These are phyloP conservation scores for Clavelina lepadiformis DNA, from an alignment of 23 tunicate genomes.

Conservation along the genomic window DNA sequence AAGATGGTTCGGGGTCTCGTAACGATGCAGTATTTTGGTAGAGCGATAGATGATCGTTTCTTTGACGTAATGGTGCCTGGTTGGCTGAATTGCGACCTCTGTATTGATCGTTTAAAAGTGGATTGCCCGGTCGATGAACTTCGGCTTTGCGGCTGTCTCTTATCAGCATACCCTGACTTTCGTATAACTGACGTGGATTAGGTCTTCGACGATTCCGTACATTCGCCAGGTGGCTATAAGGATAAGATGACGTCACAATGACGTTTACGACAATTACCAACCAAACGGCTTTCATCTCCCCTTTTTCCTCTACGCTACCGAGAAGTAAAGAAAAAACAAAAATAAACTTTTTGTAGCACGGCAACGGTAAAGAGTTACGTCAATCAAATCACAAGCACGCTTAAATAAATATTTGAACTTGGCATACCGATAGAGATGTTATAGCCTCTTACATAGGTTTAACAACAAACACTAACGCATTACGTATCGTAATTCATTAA, in stretches of 20 bases:
- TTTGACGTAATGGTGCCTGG: no score
- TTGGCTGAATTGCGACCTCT: background rate
- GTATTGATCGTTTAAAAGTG: background rate
- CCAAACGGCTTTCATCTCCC: constrained; percentile 2
- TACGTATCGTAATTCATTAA: no score
- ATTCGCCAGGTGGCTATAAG: constrained; percentile 9
- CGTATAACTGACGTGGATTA: constrained; percentile 35
- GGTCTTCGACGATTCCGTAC: constrained; percentile 20
- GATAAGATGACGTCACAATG: constrained; percentile 5
- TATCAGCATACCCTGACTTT: constrained; percentile 33
- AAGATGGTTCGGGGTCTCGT: background rate
- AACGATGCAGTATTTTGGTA: background rate
- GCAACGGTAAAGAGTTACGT: no score
- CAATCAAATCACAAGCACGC: no score
- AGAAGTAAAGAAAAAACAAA: no score
- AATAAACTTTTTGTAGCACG: no score
- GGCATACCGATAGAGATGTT: no score
- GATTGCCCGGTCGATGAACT: background rate
- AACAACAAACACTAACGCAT: no score
- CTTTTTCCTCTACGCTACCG: no score
- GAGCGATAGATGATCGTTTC: no score
- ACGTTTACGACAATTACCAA: background rate
- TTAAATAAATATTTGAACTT: no score
- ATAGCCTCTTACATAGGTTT: no score
- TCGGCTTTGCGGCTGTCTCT: constrained; percentile 3